Percentiles rank a stretch among this genome's conserved stretches.
Evolutionary conservation across 2,797 vertebrate genomes (phyloP).

Genomic region (Lagodon rhomboides): DNA sequence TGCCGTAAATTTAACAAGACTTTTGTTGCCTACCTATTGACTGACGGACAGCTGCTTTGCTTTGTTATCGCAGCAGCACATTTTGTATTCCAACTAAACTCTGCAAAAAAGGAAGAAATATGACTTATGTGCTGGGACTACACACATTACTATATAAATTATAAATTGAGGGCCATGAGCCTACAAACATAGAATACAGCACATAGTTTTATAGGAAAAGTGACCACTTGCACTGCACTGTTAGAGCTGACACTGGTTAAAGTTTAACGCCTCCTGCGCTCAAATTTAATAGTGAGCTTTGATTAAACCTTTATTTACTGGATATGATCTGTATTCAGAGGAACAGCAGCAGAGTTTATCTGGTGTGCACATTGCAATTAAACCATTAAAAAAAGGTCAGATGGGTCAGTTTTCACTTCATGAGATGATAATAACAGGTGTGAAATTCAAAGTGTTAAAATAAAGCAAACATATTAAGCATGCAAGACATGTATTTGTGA

Average conservation of each 20-base stretch:
- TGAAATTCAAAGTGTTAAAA: too few relatives aligned
- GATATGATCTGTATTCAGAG: not conserved
- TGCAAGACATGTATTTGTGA: not conserved
- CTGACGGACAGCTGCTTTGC: not conserved
- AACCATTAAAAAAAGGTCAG: not conserved
- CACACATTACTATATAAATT: slow-evolving; percentile 52
- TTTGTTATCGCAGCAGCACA: not conserved
- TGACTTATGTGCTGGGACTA: slow-evolving; percentile 50
- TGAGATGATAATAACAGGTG: not conserved
- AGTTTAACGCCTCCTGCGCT: not conserved
- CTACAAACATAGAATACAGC: slow-evolving; percentile 10
- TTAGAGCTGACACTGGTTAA: not conserved
- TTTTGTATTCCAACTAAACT: slow-evolving; percentile 12
- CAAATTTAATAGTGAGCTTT: not conserved
- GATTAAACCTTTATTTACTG: slow-evolving; percentile 7
- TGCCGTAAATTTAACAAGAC: not conserved
- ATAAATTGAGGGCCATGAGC: slow-evolving; percentile 40
- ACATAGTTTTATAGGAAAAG: not conserved
- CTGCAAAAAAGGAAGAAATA: slow-evolving; percentile 6
- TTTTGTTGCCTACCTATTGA: not conserved
- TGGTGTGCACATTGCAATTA: not conserved
- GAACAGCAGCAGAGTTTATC: not conserved
- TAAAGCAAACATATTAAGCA: not conserved
- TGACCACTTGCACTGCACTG: not conserved
- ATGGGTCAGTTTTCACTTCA: not conserved